Evolutionary conservation across 2,888 invertebrate genomes (phyloP).

Genomic region (Hydriomena furcata): DNA sequence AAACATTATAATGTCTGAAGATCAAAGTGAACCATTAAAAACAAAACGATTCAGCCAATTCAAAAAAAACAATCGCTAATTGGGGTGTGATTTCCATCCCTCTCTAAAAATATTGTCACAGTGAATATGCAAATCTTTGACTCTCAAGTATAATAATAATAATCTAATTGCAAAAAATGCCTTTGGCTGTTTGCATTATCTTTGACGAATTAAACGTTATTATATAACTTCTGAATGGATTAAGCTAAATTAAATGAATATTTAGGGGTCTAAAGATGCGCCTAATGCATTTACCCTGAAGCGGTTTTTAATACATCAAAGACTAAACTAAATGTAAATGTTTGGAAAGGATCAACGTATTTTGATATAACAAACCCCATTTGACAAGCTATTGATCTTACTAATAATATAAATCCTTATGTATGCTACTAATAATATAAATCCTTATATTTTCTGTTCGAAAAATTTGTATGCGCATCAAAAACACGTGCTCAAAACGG

Average conservation of each 20-base stretch:
- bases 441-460: too few species aligned
- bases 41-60: not conserved
- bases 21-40: not conserved
- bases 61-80: conserved; percentile 32
- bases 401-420: too few species aligned
- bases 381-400: too few species aligned
- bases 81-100: conserved; percentile 38
- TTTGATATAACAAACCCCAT: not conserved
- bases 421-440: too few species aligned
- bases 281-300: conserved; percentile 6
- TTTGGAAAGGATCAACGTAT: conserved; percentile 6
- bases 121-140: conserved; percentile 48
- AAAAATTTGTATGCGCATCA: too few species aligned
- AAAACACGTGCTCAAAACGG: too few species aligned
- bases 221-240: conserved; percentile 9
- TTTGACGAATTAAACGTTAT: conserved; percentile 32
- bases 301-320: conserved; percentile 9
- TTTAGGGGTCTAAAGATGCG: conserved; percentile 14
- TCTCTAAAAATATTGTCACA: conserved; percentile 53
- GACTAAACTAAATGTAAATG: too few species aligned
- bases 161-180: conserved; percentile 55
- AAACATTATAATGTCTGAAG: too few species aligned
- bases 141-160: conserved; percentile 39
- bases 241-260: conserved; percentile 7
- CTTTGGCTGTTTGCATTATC: conserved; percentile 45